Evolutionary conservation across 2,888 invertebrate genomes (phyloP).

Genomic region (Nomada hirtipes): DNA sequence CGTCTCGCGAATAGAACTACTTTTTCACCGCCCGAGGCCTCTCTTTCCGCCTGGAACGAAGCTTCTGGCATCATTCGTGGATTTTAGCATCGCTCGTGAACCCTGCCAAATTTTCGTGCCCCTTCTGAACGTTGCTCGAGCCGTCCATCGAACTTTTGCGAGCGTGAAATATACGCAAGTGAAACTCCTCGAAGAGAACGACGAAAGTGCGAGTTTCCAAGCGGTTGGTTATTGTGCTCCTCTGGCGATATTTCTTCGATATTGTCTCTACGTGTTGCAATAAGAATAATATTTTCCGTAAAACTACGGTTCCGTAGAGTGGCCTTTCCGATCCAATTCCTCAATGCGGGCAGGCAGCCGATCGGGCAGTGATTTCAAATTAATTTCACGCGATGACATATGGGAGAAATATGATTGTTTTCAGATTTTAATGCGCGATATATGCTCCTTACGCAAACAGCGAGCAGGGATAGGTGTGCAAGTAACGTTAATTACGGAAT

Average conservation of each 20-base stretch:
- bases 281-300: slow-evolving; percentile 14
- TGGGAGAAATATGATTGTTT: too few relatives aligned
- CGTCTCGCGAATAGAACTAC: slow-evolving; percentile 12
- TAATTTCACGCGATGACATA: too few relatives aligned
- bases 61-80: slow-evolving; percentile 24
- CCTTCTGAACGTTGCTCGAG: neutral
- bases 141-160: neutral
- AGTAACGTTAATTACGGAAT: too few relatives aligned
- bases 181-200: neutral
- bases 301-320: neutral
- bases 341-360: neutral
- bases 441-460: too few relatives aligned
- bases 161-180: neutral
- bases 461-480: too few relatives aligned
- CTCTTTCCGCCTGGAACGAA: neutral
- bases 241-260: neutral
- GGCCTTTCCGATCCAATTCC: slow-evolving; percentile 6
- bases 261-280: slow-evolving; percentile 20
- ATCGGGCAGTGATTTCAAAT: too few relatives aligned
- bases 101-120: slow-evolving; percentile 4
- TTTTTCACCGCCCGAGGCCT: slow-evolving; percentile 11
- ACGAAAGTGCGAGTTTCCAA: slow-evolving; percentile 1
- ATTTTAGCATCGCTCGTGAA: neutral
- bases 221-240: neutral
- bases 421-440: too few relatives aligned